Percentiles rank a stretch among this genome's conserved stretches.
phyloP scores from a whole-genome alignment of 2,888 invertebrate genomes.

The Parelbella ahira region DNA sequence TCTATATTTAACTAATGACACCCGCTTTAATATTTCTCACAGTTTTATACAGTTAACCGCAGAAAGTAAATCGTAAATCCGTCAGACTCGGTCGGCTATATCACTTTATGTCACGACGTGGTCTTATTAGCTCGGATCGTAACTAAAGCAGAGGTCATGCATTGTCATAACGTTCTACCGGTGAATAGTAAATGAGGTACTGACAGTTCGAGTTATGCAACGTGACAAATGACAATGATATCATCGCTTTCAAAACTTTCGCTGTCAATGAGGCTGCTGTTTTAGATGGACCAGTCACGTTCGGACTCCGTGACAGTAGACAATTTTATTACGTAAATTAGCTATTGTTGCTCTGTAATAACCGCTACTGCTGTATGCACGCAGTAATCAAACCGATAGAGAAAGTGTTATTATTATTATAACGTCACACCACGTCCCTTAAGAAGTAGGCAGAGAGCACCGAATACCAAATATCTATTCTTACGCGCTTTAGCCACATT shows the following conservation, averaged over 20 bases:
- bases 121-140: constrained; percentile 15
- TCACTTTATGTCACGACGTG: constrained; percentile 19
- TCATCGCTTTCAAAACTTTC: constrained; percentile 59
- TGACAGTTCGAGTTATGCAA: constrained; percentile 37
- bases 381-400: too few species aligned
- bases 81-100: constrained; percentile 12
- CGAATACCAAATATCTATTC: too few species aligned
- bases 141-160: constrained; percentile 9
- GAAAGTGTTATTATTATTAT: too few species aligned
- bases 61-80: constrained; percentile 45
- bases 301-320: constrained; percentile 5
- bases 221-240: constrained; percentile 27
- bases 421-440: too few species aligned
- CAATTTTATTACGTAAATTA: constrained; percentile 5
- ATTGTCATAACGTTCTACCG: constrained; percentile 7
- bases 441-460: too few species aligned
- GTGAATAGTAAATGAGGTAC: not conserved
- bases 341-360: not conserved
- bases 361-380: too few species aligned
- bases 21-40: constrained; percentile 26
- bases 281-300: constrained; percentile 20
- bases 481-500: too few species aligned
- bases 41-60: constrained; percentile 53
- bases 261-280: constrained; percentile 54
- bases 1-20: constrained; percentile 15